Evolutionary conservation across 2,113 vertebrate species (phyloP).

Genomic region (Bostrychus sinensis): DNA sequence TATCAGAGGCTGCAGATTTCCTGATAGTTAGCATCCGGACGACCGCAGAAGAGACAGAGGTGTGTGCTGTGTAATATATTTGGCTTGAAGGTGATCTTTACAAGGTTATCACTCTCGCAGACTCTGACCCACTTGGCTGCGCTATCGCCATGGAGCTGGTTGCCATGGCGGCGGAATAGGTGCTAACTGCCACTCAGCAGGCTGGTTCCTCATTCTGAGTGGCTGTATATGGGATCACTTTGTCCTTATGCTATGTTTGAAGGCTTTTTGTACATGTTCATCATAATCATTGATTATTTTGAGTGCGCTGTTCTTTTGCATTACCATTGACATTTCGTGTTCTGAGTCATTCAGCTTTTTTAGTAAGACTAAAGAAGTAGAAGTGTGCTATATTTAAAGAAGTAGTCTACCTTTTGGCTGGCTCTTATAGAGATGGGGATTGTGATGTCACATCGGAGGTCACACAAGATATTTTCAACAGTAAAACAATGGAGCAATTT

Average conservation of each 20-base stretch:
- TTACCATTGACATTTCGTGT: no score
- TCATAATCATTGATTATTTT: background rate
- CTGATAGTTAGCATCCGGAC: conserved; percentile 14
- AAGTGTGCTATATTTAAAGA: no score
- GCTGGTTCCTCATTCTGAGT: conserved; percentile 58
- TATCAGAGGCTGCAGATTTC: conserved; percentile 34
- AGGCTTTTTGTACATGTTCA: conserved; percentile 9
- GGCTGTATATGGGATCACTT: conserved; percentile 25
- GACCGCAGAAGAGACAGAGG: conserved; percentile 11
- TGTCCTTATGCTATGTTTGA: conserved; percentile 31
- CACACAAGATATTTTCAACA: no score
- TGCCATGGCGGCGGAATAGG: conserved; percentile 79
- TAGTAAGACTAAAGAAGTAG: no score
- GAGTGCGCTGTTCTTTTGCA: no score
- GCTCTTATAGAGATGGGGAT: no score
- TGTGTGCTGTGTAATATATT: conserved; percentile 53
- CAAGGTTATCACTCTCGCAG: conserved; percentile 73
- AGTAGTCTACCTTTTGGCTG: no score
- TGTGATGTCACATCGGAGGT: no score
- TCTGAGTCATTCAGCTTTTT: no score
- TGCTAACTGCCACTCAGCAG: conserved; percentile 77
- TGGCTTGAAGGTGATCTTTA: conserved; percentile 71
- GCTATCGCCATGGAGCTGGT: conserved; percentile 73
- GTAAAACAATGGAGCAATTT: no score
- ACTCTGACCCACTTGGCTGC: conserved; percentile 78